These are phyloP conservation scores for Myxocyprinus asiaticus DNA, from an alignment of 2,113 vertebrate genomes.

Conservation along the genomic window DNA sequence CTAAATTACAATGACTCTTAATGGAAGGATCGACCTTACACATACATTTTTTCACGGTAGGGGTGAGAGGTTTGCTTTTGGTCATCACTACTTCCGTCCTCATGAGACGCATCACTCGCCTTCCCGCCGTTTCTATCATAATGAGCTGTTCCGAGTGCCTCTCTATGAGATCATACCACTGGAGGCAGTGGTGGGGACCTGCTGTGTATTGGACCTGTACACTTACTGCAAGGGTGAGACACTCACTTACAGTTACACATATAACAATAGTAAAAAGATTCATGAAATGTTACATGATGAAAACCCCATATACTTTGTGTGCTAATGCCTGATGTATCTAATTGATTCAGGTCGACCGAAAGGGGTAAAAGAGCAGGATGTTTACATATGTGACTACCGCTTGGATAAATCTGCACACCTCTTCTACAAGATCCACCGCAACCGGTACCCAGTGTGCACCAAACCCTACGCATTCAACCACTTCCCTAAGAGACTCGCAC, in stretches of 20 bases:
- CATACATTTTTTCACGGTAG: conserved; percentile 63
- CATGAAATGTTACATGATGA: background rate
- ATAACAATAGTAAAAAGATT: background rate
- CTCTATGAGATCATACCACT: conserved; percentile 97
- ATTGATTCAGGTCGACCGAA: conserved; percentile 87
- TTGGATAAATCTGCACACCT: conserved; percentile 97
- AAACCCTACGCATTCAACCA: conserved; percentile 97
- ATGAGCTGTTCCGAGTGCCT: conserved; percentile 95
- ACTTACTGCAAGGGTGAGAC: conserved; percentile 95
- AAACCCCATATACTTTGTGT: no score
- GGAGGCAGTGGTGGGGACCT: conserved; percentile 93
- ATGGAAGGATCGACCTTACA: no score
- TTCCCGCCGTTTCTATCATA: conserved; percentile 95
- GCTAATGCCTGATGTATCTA: background rate
- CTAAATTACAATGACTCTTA: no score
- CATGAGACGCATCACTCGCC: conserved; percentile 98
- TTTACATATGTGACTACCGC: conserved; percentile 98
- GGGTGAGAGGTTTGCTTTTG: conserved; percentile 95
- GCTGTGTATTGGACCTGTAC: conserved; percentile 96
- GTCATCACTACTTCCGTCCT: conserved; percentile 98
- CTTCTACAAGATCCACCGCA: conserved; percentile 99
- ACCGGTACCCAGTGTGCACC: conserved; percentile 96
- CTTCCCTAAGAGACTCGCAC: conserved; percentile 92
- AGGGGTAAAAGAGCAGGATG: conserved; percentile 93
- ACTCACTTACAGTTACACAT: no score